phyloP scores from a whole-genome alignment of 2,113 vertebrate genomes.

The Peucedramus taeniatus region DNA sequence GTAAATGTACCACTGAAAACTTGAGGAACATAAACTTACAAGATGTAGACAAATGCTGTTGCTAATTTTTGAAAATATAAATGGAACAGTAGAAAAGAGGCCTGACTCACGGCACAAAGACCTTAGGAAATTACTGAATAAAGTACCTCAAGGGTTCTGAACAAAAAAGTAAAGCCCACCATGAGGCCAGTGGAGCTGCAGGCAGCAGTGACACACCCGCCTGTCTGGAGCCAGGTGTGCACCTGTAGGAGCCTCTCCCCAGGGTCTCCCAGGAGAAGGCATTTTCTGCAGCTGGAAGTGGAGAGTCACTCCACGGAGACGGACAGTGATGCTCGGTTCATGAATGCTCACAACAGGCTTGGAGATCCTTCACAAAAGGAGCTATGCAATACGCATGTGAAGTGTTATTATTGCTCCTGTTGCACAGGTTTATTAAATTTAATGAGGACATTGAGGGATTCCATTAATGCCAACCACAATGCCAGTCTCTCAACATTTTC shows the following conservation, averaged over 20 bases:
- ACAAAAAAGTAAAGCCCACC: neutral
- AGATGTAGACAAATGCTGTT: neutral
- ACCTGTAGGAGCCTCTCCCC: neutral
- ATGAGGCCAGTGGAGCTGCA: rapidly evolving
- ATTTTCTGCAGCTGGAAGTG: neutral
- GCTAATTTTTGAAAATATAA: neutral
- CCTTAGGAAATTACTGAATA: neutral
- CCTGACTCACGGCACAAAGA: neutral
- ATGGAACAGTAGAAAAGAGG: neutral
- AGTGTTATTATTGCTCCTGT: neutral
- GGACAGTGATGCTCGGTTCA: neutral
- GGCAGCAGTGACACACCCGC: rapidly evolving
- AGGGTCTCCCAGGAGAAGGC: neutral
- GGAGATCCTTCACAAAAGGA: neutral
- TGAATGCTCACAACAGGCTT: neutral
- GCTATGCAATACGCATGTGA: neutral
- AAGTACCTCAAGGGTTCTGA: neutral
- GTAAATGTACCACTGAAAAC: neutral
- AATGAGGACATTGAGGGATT: neutral
- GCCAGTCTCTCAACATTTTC: neutral
- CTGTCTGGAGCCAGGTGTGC: neutral
- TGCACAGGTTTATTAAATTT: neutral
- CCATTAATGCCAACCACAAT: neutral
- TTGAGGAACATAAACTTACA: neutral
- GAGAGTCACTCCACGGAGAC: rapidly evolving